These are phyloP conservation scores for Chelonus formosanus DNA, from an alignment of 2,888 invertebrate species.

Conservation along the genomic window DNA sequence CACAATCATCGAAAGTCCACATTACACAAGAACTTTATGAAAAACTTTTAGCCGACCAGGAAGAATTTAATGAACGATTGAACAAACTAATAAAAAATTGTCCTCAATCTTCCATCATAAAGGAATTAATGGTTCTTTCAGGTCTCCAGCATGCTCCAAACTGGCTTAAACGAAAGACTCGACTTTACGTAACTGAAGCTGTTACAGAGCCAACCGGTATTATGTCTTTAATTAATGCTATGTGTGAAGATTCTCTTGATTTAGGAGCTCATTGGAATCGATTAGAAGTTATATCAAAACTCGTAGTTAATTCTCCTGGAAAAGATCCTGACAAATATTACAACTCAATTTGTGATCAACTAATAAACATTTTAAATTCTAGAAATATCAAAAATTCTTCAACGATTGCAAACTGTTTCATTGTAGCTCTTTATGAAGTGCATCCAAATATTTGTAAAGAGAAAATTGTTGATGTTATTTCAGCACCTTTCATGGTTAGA, in stretches of 20 bases:
- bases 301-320: conserved; percentile 69
- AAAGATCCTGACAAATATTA: conserved; percentile 67
- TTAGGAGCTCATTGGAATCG: conserved; percentile 74
- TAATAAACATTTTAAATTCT: conserved; percentile 50
- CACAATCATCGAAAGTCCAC: conserved; percentile 52
- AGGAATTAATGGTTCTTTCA: conserved; percentile 75
- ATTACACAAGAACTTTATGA: conserved; percentile 71
- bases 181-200: conserved; percentile 70
- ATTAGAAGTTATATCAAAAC: conserved; percentile 73
- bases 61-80: conserved; percentile 67
- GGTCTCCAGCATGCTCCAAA: conserved; percentile 68
- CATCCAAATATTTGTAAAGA: conserved; percentile 64
- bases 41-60: conserved; percentile 67
- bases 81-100: conserved; percentile 68
- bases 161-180: conserved; percentile 73
- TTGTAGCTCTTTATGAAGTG: conserved; percentile 67
- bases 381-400: conserved; percentile 65
- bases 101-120: conserved; percentile 72
- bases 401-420: conserved; percentile 69
- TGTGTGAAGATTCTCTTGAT: conserved; percentile 71
- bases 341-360: conserved; percentile 58
- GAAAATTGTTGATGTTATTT: conserved; percentile 61
- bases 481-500: conserved; percentile 49
- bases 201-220: conserved; percentile 73
- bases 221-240: conserved; percentile 71